Conservation (phyloP, 1,140 invertebrate species). For the Camponotus vicinus region DNA sequence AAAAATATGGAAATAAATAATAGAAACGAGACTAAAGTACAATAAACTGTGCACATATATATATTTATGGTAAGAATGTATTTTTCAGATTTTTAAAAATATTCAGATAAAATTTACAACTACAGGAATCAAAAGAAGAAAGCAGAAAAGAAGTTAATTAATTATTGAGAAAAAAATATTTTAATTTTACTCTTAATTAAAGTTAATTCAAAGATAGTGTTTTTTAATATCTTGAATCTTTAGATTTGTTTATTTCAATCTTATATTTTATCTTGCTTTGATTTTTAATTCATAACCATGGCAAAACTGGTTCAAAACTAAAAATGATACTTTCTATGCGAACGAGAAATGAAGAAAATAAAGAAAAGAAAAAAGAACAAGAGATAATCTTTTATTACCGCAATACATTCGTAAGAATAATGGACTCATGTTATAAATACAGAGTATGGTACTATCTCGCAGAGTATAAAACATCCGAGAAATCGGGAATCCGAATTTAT, state of each 20-base stretch:
- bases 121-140: neutral
- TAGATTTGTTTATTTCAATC: neutral
- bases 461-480: neutral
- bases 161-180: neutral
- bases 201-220: neutral
- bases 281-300: neutral
- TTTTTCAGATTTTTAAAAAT: neutral
- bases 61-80: neutral
- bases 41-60: neutral
- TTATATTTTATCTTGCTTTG: neutral
- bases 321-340: neutral
- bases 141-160: neutral
- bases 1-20: neutral
- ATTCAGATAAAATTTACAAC: neutral
- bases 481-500: neutral
- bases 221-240: neutral
- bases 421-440: constrained; percentile 7
- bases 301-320: neutral
- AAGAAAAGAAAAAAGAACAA: neutral
- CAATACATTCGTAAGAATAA: neutral
- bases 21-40: neutral
- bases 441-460: constrained; percentile 3
- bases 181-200: neutral
- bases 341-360: neutral
- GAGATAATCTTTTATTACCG: neutral